Evolutionary conservation across 2,113 vertebrate genomes (phyloP).

Genomic region (Empidonax traillii): DNA sequence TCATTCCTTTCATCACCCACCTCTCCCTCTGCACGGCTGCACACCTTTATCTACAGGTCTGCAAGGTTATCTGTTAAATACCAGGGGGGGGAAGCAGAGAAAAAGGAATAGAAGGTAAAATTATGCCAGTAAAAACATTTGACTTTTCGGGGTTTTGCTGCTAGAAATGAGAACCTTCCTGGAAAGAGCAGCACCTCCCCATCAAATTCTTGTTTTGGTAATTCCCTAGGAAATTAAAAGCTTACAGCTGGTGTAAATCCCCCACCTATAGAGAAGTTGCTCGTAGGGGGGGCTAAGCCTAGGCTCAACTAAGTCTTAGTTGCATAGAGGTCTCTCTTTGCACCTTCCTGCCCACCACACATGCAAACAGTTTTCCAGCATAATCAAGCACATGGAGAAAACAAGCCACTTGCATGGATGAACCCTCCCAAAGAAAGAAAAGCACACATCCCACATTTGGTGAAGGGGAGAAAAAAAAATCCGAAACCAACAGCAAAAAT

Average conservation of each 20-base stretch:
- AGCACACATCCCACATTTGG: not conserved
- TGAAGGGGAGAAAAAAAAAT: not conserved
- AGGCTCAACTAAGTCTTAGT: not conserved
- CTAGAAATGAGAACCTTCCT: not conserved
- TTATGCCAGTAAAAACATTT: not conserved
- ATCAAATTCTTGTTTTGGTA: not conserved
- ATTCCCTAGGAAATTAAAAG: not conserved
- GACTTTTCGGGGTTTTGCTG: not conserved
- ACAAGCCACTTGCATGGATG: not conserved
- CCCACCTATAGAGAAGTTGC: not conserved
- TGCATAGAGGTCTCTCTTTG: not conserved
- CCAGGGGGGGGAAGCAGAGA: not conserved
- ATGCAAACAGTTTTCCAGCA: not conserved
- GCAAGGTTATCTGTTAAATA: not conserved
- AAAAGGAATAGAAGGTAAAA: not conserved
- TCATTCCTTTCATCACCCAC: not conserved
- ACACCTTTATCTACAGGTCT: not conserved
- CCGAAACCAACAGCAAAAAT: not conserved
- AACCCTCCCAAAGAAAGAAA: not conserved
- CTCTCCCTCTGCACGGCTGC: not conserved
- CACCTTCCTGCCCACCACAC: not conserved
- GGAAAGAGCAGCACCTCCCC: not conserved
- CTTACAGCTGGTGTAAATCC: not conserved
- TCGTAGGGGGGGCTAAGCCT: not conserved
- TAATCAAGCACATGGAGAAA: not conserved